Evolutionary conservation across 2,113 vertebrate genomes (phyloP), one percentile per base, ranked within the genome.

Genomic region (Gallinago undulata): DNA sequence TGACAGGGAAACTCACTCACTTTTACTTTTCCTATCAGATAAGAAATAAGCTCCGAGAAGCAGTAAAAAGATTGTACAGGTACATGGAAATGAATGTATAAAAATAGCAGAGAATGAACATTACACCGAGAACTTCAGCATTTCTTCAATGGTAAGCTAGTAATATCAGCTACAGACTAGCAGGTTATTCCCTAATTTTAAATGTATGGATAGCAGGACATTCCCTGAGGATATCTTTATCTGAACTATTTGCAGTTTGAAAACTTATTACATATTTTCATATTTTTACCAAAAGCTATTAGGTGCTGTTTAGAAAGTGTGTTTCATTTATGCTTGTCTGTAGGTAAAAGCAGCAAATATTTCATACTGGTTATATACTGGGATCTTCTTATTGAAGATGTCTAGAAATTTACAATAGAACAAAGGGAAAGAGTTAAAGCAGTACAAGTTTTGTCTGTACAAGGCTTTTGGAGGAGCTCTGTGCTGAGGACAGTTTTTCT

Each of bases 281-380:
- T 79, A 66, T 74, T 95, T 89, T 63, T 74, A 90, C n/a, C 31
- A 67, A 81, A 90, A 86, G 37, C 25, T 94, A 55, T 78, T 91
- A 89, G 28, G 47, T 90, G 31, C 59, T 81, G 37, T 78, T 74
- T 75, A 70, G 83, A 73, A 78, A 50, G 47, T 78, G 5, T 70
- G 33, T n/a, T 90, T 95, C 39, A 69, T 87, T 76, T 93, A 51
- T 56, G 31, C 57, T 68, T 76, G 27, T 85, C 67, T 85, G 48
- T 45, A 91, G 62, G 27, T 87, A 45, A 50, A n/a, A 89, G 41
- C 30, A 89, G 18, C 25, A 93, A 79, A 87, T 62, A 76, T 1
- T 53, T 72, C 23, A 39, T 66, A 37, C 10, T n/a, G 45, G 19
- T 3, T 63, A 13, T 68, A 15, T 56, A 39, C 27, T 59, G 22